Base-by-base conservation (phyloP, 2,113 vertebrate genomes). In the Thryonomys swinderianus region DNA sequence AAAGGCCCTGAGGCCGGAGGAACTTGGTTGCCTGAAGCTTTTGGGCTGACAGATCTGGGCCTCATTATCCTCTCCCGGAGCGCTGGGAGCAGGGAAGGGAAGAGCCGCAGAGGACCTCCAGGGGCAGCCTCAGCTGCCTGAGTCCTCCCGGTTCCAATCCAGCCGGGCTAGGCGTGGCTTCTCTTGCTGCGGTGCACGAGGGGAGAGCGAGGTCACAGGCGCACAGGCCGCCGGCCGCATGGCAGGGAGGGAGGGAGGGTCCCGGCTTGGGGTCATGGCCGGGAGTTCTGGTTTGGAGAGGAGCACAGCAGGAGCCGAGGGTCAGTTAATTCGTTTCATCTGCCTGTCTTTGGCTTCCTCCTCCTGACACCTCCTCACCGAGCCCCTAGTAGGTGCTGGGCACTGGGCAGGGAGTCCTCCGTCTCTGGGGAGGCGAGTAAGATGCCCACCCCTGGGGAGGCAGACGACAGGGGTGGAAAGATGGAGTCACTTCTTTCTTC, bases 291-390 rank as follows among this genome's bases (percentile, higher is more conserved):
- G 3, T 27, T 51, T 27, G 23, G 42, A 10, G 59, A 45, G 89
- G 80, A 85, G 61, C 73, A 18, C 0, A 11, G 67, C 1, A 0
- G 55, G 32, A 34, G 83, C 48, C 23, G 14, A 0, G 18, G 25
- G 1, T 45, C 3, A 0, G 55, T 16, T 16, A 7, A 5, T 59
- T 32, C 55, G 82, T 40, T 79, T 37, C 82, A 23, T 27, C 30
- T 7, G 25, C 25, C 73, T 42, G 69, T 21, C 71, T 62, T 74
- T 1, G 12, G 3, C 0, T 11, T 76, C 51, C 30, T 4, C 62
- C 30, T n/a, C 42, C 73, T 32, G 18, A 20, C 34, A 5, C n/a
- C 0, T 16, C 0, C 37, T 67, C 53, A 16, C 2, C 53, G 51
- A 48, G 85, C 37, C 3, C 74, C 48, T 88, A 7, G 57, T 53